A percentile compares a stretch with the other conserved stretches of the same genome.
These are phyloP conservation scores for Parnassius mnemosyne DNA, from an alignment of 2,888 invertebrate species.

Conservation along the genomic window DNA sequence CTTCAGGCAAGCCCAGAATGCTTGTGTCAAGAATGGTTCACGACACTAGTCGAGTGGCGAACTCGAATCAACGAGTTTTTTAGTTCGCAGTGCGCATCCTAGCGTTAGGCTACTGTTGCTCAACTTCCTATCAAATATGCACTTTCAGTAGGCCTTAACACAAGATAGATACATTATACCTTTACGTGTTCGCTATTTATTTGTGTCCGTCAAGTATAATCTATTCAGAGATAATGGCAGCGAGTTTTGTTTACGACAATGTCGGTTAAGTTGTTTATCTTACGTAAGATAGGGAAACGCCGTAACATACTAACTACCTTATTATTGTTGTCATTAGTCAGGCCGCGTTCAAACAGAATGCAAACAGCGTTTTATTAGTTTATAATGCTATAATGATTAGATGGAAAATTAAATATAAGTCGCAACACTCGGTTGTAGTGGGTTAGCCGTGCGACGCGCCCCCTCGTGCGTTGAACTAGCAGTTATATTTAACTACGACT, in stretches of 20 bases:
- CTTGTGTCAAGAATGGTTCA: too few species aligned
- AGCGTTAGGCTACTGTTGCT: too few species aligned
- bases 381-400: slow-evolving; percentile 29
- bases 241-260: slow-evolving; percentile 43
- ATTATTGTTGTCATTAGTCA: slow-evolving; percentile 30
- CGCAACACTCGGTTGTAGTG: slow-evolving; percentile 50
- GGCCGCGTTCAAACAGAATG: slow-evolving; percentile 15
- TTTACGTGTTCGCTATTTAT: slow-evolving; percentile 2
- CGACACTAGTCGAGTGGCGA: too few species aligned
- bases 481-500: slow-evolving; percentile 77
- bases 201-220: slow-evolving; percentile 12
- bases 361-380: slow-evolving; percentile 29
- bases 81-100: too few species aligned
- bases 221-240: slow-evolving; percentile 31
- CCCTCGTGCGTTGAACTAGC: slow-evolving; percentile 73
- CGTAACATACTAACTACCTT: slow-evolving; percentile 31
- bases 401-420: slow-evolving; percentile 28
- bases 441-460: slow-evolving; percentile 62
- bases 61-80: too few species aligned
- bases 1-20: too few species aligned
- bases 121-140: too few species aligned
- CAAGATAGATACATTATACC: neutral
- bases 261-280: slow-evolving; percentile 43
- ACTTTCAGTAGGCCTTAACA: too few species aligned
- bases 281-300: slow-evolving; percentile 37